A percentile compares a stretch with the other conserved stretches of the same genome.
Conservation (phyloP, 2,888 invertebrate species). For the Nemoura dubitans region DNA sequence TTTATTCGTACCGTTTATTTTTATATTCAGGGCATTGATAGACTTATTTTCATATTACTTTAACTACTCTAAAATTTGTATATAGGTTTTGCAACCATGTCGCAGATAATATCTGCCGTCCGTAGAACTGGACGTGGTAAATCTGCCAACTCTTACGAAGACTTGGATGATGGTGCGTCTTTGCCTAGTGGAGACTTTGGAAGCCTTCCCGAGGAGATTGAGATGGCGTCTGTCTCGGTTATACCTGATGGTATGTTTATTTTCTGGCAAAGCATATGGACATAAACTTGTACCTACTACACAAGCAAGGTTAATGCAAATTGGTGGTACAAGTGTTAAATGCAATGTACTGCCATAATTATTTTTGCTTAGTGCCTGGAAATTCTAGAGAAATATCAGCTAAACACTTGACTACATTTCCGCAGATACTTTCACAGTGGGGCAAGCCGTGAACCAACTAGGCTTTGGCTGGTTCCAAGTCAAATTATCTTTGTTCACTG, state of each 20-base stretch:
- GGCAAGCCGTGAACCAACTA: conserved; percentile 85
- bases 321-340: too few relatives aligned
- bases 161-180: conserved; percentile 48
- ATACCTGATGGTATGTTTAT: conserved; percentile 75
- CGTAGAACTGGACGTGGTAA: conserved; percentile 40
- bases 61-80: neutral
- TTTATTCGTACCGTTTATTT: neutral
- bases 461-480: conserved; percentile 93
- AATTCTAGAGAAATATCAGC: too few relatives aligned
- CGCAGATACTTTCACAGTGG: conserved; percentile 85
- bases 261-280: neutral
- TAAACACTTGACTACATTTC: too few relatives aligned
- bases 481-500: conserved; percentile 83
- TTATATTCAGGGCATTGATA: too few relatives aligned
- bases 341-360: too few relatives aligned
- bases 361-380: too few relatives aligned
- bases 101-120: conserved; percentile 46
- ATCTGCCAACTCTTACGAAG: conserved; percentile 41
- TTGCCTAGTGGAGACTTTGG: conserved; percentile 43
- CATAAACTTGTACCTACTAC: too few relatives aligned
- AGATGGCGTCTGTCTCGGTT: conserved; percentile 82
- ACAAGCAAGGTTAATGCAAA: too few relatives aligned
- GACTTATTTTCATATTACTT: neutral
- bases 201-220: conserved; percentile 62
- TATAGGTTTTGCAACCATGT: conserved; percentile 31